A percentile compares a stretch with the other conserved stretches of the same genome.
Evolutionary conservation across 2,888 invertebrate genomes (phyloP).

Genomic region (Microctonus aethiopoides): DNA sequence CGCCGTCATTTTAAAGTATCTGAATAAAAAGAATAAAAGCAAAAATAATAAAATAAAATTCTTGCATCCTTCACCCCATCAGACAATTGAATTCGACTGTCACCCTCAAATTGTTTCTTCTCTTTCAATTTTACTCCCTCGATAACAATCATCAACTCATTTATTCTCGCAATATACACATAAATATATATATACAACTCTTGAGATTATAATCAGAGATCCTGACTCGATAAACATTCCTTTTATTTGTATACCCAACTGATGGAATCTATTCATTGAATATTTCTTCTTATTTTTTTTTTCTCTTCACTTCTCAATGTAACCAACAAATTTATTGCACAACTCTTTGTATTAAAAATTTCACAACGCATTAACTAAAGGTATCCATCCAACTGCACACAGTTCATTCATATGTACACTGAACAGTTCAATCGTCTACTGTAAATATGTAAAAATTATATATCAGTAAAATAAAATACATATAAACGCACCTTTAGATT

Average conservation of each 20-base stretch:
- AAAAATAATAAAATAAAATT: neutral
- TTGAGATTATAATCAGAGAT: neutral
- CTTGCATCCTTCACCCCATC: neutral
- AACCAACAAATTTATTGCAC: neutral
- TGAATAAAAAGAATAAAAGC: neutral
- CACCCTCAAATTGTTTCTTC: constrained; percentile 24
- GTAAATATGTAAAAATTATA: too few relatives aligned
- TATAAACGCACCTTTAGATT: constrained; percentile 29
- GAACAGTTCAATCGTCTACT: too few relatives aligned
- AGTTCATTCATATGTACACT: too few relatives aligned
- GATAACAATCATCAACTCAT: constrained; percentile 6
- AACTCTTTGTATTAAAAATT: neutral
- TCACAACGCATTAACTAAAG: too few relatives aligned
- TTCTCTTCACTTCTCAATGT: neutral
- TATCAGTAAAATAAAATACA: constrained; percentile 28
- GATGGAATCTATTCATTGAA: constrained; percentile 13
- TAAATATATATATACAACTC: neutral
- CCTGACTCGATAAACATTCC: neutral
- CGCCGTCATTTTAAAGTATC: constrained; percentile 6
- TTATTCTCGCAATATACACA: neutral
- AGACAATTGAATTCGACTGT: constrained; percentile 38
- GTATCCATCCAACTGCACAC: too few relatives aligned
- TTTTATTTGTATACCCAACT: neutral
- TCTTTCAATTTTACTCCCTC: constrained; percentile 19
- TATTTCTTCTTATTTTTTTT: neutral